Conservation (phyloP, 2,888 invertebrate genomes). For the Pycnomerus fuliginosus region DNA sequence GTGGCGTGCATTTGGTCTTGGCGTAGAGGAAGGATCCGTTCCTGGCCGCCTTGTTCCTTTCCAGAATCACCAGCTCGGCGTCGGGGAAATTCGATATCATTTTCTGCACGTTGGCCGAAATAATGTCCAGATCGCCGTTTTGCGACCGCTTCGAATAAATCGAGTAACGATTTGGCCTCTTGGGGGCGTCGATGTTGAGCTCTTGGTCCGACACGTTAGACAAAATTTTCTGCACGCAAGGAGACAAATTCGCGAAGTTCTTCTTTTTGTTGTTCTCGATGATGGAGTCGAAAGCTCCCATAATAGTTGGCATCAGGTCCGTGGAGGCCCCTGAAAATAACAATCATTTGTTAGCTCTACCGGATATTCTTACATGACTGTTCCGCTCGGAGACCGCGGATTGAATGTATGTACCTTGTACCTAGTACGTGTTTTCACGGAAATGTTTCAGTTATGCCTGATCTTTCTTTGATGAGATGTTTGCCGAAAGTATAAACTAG, state of each 20-base stretch:
- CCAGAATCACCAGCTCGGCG: conserved; percentile 46
- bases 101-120: conserved; percentile 58
- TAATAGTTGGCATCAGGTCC: conserved; percentile 81
- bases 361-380: no score
- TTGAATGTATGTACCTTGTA: no score
- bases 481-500: no score
- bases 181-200: conserved; percentile 36
- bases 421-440: no score
- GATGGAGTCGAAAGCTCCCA: conserved; percentile 85
- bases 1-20: not conserved
- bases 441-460: no score
- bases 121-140: conserved; percentile 38
- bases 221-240: conserved; percentile 63
- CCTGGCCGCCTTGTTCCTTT: conserved; percentile 36
- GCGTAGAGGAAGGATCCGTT: conserved; percentile 38
- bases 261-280: conserved; percentile 53
- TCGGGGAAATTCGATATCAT: conserved; percentile 58
- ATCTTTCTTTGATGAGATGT: no score
- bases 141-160: conserved; percentile 21
- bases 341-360: no score
- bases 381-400: no score
- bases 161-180: conserved; percentile 16
- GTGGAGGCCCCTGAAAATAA: conserved; percentile 77
- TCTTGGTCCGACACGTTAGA: conserved; percentile 56
- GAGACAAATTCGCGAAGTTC: conserved; percentile 60